A percentile compares a stretch with the other conserved stretches of the same genome.
phyloP scores from a whole-genome alignment of 2,113 vertebrate genomes.

The Myotis yumanensis region DNA sequence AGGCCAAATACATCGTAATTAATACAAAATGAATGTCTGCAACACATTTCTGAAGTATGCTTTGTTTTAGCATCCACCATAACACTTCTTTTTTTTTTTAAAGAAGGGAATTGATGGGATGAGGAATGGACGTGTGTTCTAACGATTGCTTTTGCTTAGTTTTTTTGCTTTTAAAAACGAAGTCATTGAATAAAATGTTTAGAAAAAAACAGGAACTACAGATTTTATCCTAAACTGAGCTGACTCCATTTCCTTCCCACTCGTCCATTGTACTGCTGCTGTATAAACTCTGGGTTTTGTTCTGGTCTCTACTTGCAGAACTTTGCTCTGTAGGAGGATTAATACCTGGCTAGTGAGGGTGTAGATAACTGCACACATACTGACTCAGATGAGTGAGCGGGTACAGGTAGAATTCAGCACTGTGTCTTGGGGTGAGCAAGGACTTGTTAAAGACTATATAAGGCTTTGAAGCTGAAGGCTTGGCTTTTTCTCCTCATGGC shows the following conservation, averaged over 20 bases:
- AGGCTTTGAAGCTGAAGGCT: constrained; percentile 47
- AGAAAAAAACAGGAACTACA: constrained; percentile 1
- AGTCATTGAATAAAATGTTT: constrained; percentile 63
- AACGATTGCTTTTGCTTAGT: constrained; percentile 37
- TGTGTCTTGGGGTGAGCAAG: neutral
- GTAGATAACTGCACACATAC: neutral
- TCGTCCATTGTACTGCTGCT: neutral
- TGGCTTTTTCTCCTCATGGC: neutral
- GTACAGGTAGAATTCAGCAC: constrained; percentile 44
- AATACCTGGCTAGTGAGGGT: neutral
- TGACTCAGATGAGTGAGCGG: constrained; percentile 10
- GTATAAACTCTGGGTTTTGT: constrained; percentile 50
- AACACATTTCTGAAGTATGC: constrained; percentile 9
- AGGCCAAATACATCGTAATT: constrained; percentile 54
- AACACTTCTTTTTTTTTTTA: constrained; percentile 22
- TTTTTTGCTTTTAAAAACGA: constrained; percentile 60
- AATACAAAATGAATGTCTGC: constrained; percentile 32
- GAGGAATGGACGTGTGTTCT: neutral
- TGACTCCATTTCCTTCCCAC: constrained; percentile 12
- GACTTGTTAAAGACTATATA: neutral
- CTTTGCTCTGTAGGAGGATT: neutral
- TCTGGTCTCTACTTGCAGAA: constrained; percentile 31
- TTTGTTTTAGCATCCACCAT: constrained; percentile 34
- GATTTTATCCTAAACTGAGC: constrained; percentile 42
- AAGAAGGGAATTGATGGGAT: constrained; percentile 33